Conservation (phyloP, 2,113 vertebrate species). For the Hypomesus transpacificus region DNA sequence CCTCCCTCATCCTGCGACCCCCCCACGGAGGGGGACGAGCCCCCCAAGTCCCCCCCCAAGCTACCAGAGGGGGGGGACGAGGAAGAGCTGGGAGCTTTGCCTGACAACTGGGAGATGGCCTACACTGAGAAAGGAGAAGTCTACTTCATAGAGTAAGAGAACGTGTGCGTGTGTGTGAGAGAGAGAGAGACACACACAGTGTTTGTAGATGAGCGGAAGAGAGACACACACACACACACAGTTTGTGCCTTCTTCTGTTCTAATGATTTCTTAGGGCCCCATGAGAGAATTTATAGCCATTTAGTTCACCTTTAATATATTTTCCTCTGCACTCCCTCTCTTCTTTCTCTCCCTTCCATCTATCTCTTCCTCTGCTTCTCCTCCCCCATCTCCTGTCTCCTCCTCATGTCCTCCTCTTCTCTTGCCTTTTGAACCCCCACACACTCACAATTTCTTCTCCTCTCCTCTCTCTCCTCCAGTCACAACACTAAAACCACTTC, state of each 20-base stretch:
- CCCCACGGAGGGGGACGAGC: constrained; percentile 80
- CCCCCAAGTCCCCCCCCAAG: constrained; percentile 78
- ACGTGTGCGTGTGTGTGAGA: neutral
- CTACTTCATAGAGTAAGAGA: constrained; percentile 98
- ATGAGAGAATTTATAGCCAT: constrained; percentile 87
- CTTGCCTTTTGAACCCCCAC: no score
- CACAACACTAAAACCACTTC: constrained; percentile 99
- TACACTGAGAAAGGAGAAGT: constrained; percentile 99
- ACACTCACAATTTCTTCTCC: no score
- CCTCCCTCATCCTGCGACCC: constrained; percentile 82
- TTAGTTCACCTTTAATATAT: constrained; percentile 71
- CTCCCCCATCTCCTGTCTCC: neutral
- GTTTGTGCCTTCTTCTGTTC: constrained; percentile 76
- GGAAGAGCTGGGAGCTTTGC: constrained; percentile 87
- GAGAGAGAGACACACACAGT: neutral
- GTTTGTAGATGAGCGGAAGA: no score
- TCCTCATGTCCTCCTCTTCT: constrained; percentile 36
- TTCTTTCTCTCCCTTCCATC: constrained; percentile 22
- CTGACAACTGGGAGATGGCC: constrained; percentile 99
- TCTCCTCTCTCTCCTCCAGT: constrained; percentile 78
- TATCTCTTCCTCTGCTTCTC: constrained; percentile 30
- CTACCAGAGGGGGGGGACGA: constrained; percentile 81
- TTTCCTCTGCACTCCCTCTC: constrained; percentile 11
- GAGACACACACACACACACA: constrained; percentile 17
- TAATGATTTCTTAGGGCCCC: constrained; percentile 86